Evolutionary conservation across 1,140 invertebrate species (phyloP), one percentile per base, ranked within the genome.

Genomic region (Homarus americanus): DNA sequence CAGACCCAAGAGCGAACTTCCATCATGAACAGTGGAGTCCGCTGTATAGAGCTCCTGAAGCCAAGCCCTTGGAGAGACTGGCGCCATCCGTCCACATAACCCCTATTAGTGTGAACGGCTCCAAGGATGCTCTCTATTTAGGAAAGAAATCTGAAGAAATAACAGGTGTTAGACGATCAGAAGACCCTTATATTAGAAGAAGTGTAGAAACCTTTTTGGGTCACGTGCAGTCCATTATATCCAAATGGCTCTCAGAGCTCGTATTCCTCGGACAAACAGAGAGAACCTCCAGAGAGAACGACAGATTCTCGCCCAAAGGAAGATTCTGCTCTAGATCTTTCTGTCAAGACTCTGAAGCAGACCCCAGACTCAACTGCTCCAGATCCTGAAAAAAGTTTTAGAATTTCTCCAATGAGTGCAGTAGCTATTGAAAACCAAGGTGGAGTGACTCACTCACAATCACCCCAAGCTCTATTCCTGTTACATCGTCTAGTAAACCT

Each of bases 291-390:
- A 49, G 28, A n/a, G 86, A 44, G 36, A 58, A 58, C 41, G 32
- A 41, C 40, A 40, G 76, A 66, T 38, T 66, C 49, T 40, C 73
- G 89, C 49, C 73, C 88, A 85, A 85, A 92, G 91, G 84, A 92
- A 89, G 84, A 93, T 92, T 85, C 92, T 75, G 91, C 92, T 36
- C 80, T 93, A 12, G 93, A 93, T 85, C 92, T 93, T 2, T 93
- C 93, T 7, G 91, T 93, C 49, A 93, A 93, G 87, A 93, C 93
- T 66, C 82, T 93, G 40, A 84, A 92, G 10, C 93, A 93, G 24
- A 92, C 93, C 0, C 92, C 93, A 32, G 93, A 93, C 72, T 92
- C 92, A 36, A 92, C 93, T 34, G 91, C 93, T 66, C 92, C 88
- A n/a, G 86, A 84, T 66, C 91, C 92, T 69, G 93, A 93, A n/a